These are phyloP conservation scores for Bombus turneri DNA, from an alignment of 1,140 invertebrate genomes.

Conservation along the genomic window DNA sequence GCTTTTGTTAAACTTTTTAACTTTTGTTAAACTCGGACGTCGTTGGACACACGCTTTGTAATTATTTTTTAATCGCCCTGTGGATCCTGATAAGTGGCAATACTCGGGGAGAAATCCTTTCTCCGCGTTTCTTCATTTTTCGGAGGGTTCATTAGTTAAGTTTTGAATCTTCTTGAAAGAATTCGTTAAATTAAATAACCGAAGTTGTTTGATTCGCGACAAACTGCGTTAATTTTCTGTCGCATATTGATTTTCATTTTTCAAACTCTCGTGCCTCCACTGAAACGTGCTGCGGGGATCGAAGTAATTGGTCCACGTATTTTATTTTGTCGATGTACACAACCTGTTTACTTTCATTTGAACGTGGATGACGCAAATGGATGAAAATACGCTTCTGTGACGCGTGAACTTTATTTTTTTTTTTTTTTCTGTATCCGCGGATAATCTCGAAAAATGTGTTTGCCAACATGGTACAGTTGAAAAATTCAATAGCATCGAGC, in stretches of 20 bases:
- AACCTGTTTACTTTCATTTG: slow-evolving; percentile 10
- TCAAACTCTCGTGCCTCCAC: neutral
- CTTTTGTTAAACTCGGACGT: no score
- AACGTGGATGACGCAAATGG: neutral
- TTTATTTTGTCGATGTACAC: neutral
- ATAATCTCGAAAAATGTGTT: slow-evolving; percentile 8
- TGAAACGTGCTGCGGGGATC: neutral
- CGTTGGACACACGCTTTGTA: neutral
- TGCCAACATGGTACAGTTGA: neutral
- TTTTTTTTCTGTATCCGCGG: neutral
- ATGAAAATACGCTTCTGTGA: slow-evolving; percentile 3
- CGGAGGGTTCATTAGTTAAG: no score
- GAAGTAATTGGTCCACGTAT: neutral
- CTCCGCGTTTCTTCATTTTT: no score
- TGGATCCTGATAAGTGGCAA: no score
- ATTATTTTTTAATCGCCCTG: neutral
- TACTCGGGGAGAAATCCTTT: no score
- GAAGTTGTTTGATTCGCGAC: no score
- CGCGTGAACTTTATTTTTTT: neutral
- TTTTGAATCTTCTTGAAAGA: no score
- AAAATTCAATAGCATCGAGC: neutral
- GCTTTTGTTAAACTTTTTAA: no score
- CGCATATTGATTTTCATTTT: neutral
- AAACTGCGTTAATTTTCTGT: neutral
- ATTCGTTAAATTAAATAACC: no score